Percentiles rank a stretch among this genome's conserved stretches.
phyloP scores from a whole-genome alignment of 2,113 vertebrate species.

The Corapipo altera region DNA sequence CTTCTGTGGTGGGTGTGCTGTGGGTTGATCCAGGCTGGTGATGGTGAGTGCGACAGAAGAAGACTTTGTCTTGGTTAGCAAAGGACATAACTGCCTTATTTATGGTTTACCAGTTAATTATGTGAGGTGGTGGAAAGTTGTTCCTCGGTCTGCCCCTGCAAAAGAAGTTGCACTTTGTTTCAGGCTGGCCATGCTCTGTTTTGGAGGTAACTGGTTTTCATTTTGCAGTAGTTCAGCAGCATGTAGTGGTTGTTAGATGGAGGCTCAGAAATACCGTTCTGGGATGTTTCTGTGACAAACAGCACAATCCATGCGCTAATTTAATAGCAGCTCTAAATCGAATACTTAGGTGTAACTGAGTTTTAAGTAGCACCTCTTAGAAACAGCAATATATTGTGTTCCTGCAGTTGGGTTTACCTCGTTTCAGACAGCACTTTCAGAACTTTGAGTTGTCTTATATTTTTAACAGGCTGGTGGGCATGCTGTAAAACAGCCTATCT shows the following conservation, averaged over 20 bases:
- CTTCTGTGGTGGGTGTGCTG: neutral
- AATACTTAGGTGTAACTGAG: neutral
- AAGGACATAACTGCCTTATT: neutral
- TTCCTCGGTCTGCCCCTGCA: neutral
- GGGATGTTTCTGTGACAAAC: neutral
- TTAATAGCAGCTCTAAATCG: neutral
- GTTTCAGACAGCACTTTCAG: neutral
- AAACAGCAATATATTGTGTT: neutral
- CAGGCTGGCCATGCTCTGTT: neutral
- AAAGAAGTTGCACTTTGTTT: neutral
- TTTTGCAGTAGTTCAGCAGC: neutral
- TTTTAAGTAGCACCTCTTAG: neutral
- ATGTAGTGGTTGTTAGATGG: neutral
- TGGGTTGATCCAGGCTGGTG: neutral
- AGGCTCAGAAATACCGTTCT: neutral
- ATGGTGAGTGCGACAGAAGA: rapidly evolving
- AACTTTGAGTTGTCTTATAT: slow-evolving; percentile 30
- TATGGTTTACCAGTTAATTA: neutral
- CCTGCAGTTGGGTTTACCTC: neutral
- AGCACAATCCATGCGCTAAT: neutral
- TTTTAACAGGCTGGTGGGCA: slow-evolving; percentile 53
- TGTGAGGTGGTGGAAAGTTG: neutral
- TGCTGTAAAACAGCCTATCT: slow-evolving; percentile 62
- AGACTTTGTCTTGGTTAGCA: neutral
- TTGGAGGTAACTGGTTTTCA: neutral